Percentiles rank a stretch among this genome's conserved stretches.
phyloP scores from a whole-genome alignment of 2,888 invertebrate species.

The Clostera curtula region DNA sequence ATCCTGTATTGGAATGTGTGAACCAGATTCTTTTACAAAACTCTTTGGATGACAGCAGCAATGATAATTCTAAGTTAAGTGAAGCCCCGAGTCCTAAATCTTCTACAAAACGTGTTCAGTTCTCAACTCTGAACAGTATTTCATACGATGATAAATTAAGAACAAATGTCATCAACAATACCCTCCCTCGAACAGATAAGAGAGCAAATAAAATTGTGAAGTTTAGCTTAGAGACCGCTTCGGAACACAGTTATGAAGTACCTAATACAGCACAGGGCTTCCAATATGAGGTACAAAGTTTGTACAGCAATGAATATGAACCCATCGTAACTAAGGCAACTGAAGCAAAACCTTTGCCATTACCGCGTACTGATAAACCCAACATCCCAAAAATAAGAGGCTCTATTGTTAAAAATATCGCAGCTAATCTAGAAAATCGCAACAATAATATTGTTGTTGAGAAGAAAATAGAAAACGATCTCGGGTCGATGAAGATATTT shows the following conservation, averaged over 20 bases:
- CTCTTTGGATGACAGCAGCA: slow-evolving; percentile 75
- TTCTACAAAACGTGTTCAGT: slow-evolving; percentile 75
- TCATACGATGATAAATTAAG: slow-evolving; percentile 67
- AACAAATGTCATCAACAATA: slow-evolving; percentile 40
- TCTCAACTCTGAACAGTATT: slow-evolving; percentile 78
- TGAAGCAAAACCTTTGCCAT: slow-evolving; percentile 46
- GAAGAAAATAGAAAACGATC: slow-evolving; percentile 51
- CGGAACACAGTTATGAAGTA: slow-evolving; percentile 77
- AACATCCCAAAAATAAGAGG: slow-evolving; percentile 62
- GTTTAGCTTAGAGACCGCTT: slow-evolving; percentile 68
- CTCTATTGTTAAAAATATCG: slow-evolving; percentile 68
- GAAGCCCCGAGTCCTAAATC: slow-evolving; percentile 66
- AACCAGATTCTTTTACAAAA: slow-evolving; percentile 89
- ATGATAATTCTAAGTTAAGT: slow-evolving; percentile 64
- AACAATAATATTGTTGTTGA: slow-evolving; percentile 58
- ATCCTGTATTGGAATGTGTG: slow-evolving; percentile 89
- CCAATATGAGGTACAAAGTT: slow-evolving; percentile 76
- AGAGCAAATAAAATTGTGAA: slow-evolving; percentile 68
- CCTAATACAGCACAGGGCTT: slow-evolving; percentile 72
- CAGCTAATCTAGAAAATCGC: slow-evolving; percentile 64
- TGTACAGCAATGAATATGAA: slow-evolving; percentile 84
- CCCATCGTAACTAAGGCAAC: slow-evolving; percentile 76
- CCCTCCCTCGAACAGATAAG: slow-evolving; percentile 61
- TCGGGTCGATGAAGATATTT: slow-evolving; percentile 62
- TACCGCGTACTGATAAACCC: slow-evolving; percentile 46